Evolutionary conservation across 2,797 vertebrate genomes (phyloP), one percentile per base, ranked within the genome.

Genomic region (Mormyrops attenuatus): DNA sequence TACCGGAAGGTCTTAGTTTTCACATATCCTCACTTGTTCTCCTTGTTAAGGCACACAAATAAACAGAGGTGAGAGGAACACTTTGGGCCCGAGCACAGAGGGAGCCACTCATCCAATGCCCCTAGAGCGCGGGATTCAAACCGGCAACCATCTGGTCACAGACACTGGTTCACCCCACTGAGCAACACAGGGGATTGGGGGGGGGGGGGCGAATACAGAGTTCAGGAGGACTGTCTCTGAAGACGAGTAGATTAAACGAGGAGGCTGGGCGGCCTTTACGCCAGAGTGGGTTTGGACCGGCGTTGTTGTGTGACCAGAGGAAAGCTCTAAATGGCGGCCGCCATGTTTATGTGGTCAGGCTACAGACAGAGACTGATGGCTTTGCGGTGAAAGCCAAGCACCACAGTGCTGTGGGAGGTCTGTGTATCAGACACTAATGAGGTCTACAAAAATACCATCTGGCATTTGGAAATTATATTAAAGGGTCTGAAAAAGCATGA

Each of bases 361-460:
- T 53, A 53, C 41, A 30, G 63, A 52, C 60, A 44, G 87, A 49
- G 22, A 69, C 60, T 11, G 5, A 49, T 44, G 87, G 60, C n/a
- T 73, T 17, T 69, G n/a, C 34, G 63, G 44, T 30, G 38, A 50
- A 49, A 52, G 15, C 49, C 44, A 53, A 77, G 20, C 1, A 3
- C 17, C 49, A 15, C 63, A 20, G 22, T 44, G 66, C 44, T 34
- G 17, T 34, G 22, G 22, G 66, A 77, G 88, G 60, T 77, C 47
- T 13, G 44, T 77, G 69, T 38, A 88, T 88, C 66, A 88, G 69
- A 80, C 26, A 20, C 3, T 88, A 88, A 88, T 77, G 49, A 88
- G 63, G 22, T 77, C 52, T 77, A n/a, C 34, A 22, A 77, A 77
- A 30, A 15, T 30, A 8, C 47, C 60, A 22, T 20, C 44, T 66